Percentiles rank a stretch among this genome's conserved stretches.
These are phyloP conservation scores for Labia minor DNA, from an alignment of 2,888 invertebrate genomes.

Conservation along the genomic window DNA sequence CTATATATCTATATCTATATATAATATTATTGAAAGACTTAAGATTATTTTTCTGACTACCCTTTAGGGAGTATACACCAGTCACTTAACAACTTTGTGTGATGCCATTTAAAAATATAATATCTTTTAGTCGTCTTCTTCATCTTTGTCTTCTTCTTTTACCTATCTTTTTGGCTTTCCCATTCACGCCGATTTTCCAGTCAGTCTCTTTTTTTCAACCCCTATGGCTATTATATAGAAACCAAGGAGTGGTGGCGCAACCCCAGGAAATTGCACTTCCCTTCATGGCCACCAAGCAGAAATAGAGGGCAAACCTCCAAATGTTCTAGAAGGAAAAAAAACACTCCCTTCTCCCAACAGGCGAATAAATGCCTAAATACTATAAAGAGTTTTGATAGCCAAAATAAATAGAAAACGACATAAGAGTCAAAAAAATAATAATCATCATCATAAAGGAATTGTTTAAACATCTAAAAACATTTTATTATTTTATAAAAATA, in stretches of 20 bases:
- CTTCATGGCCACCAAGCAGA: background rate
- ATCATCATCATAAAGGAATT: background rate
- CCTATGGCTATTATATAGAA: background rate
- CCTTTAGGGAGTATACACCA: background rate
- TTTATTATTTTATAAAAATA: too few species aligned
- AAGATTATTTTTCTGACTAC: background rate
- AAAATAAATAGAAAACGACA: background rate
- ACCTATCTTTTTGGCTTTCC: background rate
- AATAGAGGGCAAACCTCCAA: constrained; percentile 1
- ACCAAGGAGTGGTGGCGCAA: background rate
- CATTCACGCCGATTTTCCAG: background rate
- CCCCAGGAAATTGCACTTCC: constrained; percentile 4
- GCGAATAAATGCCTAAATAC: background rate
- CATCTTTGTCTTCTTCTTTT: background rate
- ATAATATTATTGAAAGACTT: background rate
- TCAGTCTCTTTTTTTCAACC: background rate
- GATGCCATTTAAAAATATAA: background rate
- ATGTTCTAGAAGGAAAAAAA: background rate
- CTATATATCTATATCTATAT: too few species aligned
- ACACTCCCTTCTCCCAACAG: background rate
- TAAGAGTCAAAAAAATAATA: too few species aligned
- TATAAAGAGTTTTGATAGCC: background rate
- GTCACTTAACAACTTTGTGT: constrained; percentile 1
- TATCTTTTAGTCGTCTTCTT: background rate
- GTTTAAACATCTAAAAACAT: background rate